A percentile compares a stretch with the other conserved stretches of the same genome.
These are phyloP conservation scores for Plumapathes pennacea DNA, from an alignment of 92 coral and sea anemone genomes.

Conservation along the genomic window DNA sequence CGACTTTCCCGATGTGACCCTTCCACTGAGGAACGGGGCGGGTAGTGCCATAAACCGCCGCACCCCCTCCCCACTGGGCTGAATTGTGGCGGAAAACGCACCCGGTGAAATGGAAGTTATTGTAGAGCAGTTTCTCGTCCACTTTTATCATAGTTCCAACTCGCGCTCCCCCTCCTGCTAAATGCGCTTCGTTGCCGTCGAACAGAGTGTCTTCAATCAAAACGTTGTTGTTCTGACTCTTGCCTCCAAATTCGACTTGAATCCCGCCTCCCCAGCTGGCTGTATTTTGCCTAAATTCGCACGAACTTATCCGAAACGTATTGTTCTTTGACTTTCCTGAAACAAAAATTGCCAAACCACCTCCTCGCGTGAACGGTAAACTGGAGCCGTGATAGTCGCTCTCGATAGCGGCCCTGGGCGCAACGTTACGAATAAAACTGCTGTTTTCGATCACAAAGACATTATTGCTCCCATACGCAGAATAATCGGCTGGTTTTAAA, in stretches of 20 bases:
- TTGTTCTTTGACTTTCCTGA: slow-evolving; percentile 68
- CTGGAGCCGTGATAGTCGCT: slow-evolving; percentile 13
- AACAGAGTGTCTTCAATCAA: slow-evolving; percentile 28
- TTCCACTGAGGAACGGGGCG: background rate
- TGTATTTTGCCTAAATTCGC: slow-evolving; percentile 44
- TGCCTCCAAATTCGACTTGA: slow-evolving; percentile 47
- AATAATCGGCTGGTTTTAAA: slow-evolving; percentile 46
- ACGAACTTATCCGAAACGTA: slow-evolving; percentile 38
- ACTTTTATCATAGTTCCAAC: slow-evolving; percentile 44
- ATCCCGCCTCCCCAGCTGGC: slow-evolving; percentile 94
- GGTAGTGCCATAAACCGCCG: slow-evolving; percentile 54
- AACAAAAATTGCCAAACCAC: slow-evolving; percentile 72
- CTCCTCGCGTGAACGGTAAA: slow-evolving; percentile 78
- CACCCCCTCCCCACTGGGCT: slow-evolving; percentile 66
- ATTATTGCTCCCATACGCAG: slow-evolving; percentile 63
- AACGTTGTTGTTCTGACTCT: slow-evolving; percentile 33
- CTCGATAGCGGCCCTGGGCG: slow-evolving; percentile 22
- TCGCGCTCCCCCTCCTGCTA: slow-evolving; percentile 80
- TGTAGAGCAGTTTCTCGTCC: slow-evolving; percentile 2
- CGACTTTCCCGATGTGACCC: background rate
- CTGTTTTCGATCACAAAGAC: slow-evolving; percentile 37
- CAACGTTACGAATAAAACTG: slow-evolving; percentile 61
- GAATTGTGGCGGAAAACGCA: slow-evolving; percentile 41
- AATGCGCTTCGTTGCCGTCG: slow-evolving; percentile 35
- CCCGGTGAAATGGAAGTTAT: slow-evolving; percentile 16